Conservation (phyloP, 2,888 invertebrate genomes). For the Pediacus dermestoides region DNA sequence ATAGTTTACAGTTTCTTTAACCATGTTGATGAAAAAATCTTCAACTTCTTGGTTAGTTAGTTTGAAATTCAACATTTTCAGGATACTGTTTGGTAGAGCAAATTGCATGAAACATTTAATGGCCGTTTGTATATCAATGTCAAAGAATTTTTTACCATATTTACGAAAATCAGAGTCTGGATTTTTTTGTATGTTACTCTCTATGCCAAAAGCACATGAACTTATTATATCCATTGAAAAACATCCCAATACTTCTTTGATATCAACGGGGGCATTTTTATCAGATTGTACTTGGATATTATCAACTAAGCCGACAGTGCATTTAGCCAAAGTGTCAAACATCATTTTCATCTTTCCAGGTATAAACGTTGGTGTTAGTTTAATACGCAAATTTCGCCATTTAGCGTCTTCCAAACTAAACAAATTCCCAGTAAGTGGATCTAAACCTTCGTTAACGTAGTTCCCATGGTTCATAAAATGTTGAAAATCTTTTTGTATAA, state of each 20-base stretch:
- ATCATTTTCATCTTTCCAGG: conserved; percentile 62
- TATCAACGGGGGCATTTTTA: conserved; percentile 31
- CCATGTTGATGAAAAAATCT: conserved; percentile 49
- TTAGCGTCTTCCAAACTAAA: conserved; percentile 54
- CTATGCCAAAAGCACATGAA: conserved; percentile 56
- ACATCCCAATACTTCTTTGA: conserved; percentile 49
- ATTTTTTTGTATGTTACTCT: conserved; percentile 54
- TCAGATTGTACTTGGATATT: background rate
- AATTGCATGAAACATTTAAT: no score
- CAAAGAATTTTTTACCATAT: conserved; percentile 1
- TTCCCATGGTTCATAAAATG: conserved; percentile 60
- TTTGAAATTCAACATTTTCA: conserved; percentile 26
- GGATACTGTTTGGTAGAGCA: conserved; percentile 10
- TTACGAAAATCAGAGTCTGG: conserved; percentile 50
- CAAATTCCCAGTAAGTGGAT: conserved; percentile 56
- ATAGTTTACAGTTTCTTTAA: conserved; percentile 48
- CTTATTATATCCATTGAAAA: conserved; percentile 55
- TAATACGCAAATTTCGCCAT: conserved; percentile 60
- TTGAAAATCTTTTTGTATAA: conserved; percentile 57
- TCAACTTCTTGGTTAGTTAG: conserved; percentile 31
- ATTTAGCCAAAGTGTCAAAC: conserved; percentile 56
- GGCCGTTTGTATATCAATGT: background rate
- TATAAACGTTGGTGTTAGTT: conserved; percentile 62
- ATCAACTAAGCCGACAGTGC: conserved; percentile 9
- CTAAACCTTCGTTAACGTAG: conserved; percentile 54